Percentiles rank a stretch among this genome's conserved stretches.
These are phyloP conservation scores for Listrodromus nycthemerus DNA, from an alignment of 2,888 invertebrate genomes.

Conservation along the genomic window DNA sequence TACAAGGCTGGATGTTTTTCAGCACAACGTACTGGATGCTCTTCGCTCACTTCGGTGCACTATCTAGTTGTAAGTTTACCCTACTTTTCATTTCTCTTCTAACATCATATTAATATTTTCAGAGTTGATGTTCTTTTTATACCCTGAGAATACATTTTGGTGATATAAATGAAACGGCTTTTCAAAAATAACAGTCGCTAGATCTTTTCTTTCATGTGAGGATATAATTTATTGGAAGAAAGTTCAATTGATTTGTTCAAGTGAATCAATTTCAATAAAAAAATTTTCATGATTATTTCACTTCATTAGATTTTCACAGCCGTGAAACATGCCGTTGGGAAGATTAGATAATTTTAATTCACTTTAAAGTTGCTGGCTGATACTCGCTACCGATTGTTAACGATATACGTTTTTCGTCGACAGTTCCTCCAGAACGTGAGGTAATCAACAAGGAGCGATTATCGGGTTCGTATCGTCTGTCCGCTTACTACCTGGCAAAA, in stretches of 20 bases:
- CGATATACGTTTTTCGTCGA: slow-evolving; percentile 1
- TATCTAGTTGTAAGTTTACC: slow-evolving; percentile 90
- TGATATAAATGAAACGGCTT: not conserved
- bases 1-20: slow-evolving; percentile 94
- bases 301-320: no score
- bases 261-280: no score
- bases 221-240: no score
- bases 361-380: not conserved
- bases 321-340: not conserved
- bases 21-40: slow-evolving; percentile 94
- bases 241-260: no score
- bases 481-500: slow-evolving; percentile 93
- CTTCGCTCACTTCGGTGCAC: slow-evolving; percentile 91
- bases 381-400: not conserved
- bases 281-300: no score
- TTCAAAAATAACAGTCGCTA: not conserved
- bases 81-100: not conserved
- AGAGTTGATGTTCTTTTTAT: not conserved
- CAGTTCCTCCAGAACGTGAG: slow-evolving; percentile 92
- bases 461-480: slow-evolving; percentile 91
- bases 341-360: not conserved
- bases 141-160: not conserved
- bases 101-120: not conserved
- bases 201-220: not conserved
- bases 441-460: slow-evolving; percentile 92